Evolutionary conservation across 2,113 vertebrate species (phyloP).

Genomic region (Triplophysa dalaica): DNA sequence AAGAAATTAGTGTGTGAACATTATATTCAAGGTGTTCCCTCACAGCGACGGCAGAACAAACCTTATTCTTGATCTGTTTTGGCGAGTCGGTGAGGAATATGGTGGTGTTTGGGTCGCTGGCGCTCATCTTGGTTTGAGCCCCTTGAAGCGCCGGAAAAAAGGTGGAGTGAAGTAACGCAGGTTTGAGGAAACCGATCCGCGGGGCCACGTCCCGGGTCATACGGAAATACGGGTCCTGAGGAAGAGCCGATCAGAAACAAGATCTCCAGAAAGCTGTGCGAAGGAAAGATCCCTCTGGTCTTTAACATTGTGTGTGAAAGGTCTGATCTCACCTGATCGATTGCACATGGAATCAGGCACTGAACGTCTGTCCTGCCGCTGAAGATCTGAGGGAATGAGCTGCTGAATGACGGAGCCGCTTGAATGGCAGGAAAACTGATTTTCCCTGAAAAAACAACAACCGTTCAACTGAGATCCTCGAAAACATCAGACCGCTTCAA

Average conservation of each 20-base stretch:
- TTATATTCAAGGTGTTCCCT: background rate
- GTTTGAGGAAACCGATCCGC: conserved; percentile 87
- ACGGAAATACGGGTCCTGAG: conserved; percentile 95
- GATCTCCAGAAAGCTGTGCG: background rate
- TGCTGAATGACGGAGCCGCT: conserved; percentile 95
- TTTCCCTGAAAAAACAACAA: conserved; percentile 79
- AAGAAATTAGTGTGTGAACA: background rate
- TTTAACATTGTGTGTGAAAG: background rate
- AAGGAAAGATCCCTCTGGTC: too few relatives aligned
- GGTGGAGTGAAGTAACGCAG: conserved; percentile 90
- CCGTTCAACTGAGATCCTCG: background rate
- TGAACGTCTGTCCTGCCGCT: conserved; percentile 81
- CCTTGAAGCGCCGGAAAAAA: conserved; percentile 98
- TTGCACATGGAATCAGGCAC: conserved; percentile 97
- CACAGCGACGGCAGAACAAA: conserved; percentile 46
- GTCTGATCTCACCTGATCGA: conserved; percentile 85
- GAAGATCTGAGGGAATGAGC: conserved; percentile 94
- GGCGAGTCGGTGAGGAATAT: conserved; percentile 95
- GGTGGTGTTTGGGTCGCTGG: conserved; percentile 93
- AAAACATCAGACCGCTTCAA: background rate
- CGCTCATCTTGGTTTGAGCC: conserved; percentile 98
- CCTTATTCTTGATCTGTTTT: conserved; percentile 98
- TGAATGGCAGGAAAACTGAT: conserved; percentile 97
- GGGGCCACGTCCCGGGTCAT: conserved; percentile 98
- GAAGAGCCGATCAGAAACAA: background rate